Evolutionary conservation across 2,113 vertebrate species (phyloP).

Genomic region (Triplophysa dalaica): DNA sequence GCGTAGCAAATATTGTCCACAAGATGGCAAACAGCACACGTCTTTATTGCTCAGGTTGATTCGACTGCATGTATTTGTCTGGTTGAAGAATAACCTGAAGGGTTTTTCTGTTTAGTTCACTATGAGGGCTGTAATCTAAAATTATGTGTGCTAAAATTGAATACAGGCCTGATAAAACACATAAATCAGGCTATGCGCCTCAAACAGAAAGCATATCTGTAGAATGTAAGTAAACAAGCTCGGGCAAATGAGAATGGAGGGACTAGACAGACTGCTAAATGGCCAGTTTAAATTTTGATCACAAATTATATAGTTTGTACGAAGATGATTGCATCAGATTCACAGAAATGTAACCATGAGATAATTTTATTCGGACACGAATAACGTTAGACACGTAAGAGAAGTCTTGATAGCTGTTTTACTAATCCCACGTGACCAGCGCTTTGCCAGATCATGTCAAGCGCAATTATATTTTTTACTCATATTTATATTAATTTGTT

Average conservation of each 20-base stretch:
- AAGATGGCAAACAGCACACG: conserved; percentile 11
- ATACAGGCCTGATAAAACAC: background rate
- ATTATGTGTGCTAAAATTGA: background rate
- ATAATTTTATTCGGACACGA: background rate
- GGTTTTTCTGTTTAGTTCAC: background rate
- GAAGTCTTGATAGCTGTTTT: background rate
- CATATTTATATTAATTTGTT: too few relatives aligned
- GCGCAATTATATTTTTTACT: too few relatives aligned
- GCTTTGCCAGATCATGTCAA: too few relatives aligned
- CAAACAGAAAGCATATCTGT: background rate
- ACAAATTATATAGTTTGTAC: background rate
- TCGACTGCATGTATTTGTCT: background rate
- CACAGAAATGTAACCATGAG: background rate
- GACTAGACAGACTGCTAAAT: background rate
- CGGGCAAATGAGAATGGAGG: background rate
- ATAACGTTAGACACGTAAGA: background rate
- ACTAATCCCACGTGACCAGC: background rate
- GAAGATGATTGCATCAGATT: background rate
- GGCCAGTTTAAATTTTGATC: background rate
- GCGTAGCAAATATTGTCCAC: conserved; percentile 3
- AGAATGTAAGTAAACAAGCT: background rate
- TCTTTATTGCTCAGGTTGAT: background rate
- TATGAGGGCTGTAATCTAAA: background rate
- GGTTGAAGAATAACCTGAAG: background rate
- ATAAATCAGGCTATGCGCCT: background rate